Evolutionary conservation across 1,140 invertebrate genomes (phyloP), one percentile per base, ranked within the genome.

Genomic region (Maconellicoccus hirsutus): DNA sequence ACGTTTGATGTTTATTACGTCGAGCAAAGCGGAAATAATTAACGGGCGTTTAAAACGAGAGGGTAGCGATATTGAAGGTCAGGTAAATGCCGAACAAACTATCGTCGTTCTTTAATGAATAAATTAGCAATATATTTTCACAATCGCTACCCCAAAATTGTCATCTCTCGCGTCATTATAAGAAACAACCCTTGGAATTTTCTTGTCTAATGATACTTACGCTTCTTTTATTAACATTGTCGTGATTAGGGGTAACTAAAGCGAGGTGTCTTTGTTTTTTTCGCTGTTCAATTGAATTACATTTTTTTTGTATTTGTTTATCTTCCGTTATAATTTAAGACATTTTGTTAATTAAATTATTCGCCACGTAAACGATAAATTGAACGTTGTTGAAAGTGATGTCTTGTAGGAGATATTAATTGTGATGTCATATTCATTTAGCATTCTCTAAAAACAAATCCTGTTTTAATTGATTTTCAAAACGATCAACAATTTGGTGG

Each of bases 81-180:
- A 52, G 42, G 42, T 52, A 52, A 52, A 52, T 52, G 42, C 42
- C 42, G 42, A 52, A 52, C 42, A 52, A 52, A 52, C 42, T 52
- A 4, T 52, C 42, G 42, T 19, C 42, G 42, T 52, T 52, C 6
- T 52, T 52, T 52, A 52, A 52, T 52, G 42, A 52, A 52, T 52
- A 52, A 52, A 52, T 52, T 52, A 52, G 42, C 42, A 52, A 52
- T 52, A 52, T 52, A 52, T 52, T 52, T 52, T 52, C 42, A 52
- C 42, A 52, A 52, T 52, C 42, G 42, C 42, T 52, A 52, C 42
- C 42, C 42, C 42, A 6, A 52, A 52, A 52, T 52, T 52, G 42
- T 52, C 42, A 52, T 16, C 42, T 52, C 42, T 52, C 42, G 42
- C 16, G 12, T 52, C 42, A 52, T 52, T 52, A 52, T 52, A 52